Evolutionary conservation across 2,888 invertebrate genomes (phyloP).

Genomic region (Agonopterix heracliana): DNA sequence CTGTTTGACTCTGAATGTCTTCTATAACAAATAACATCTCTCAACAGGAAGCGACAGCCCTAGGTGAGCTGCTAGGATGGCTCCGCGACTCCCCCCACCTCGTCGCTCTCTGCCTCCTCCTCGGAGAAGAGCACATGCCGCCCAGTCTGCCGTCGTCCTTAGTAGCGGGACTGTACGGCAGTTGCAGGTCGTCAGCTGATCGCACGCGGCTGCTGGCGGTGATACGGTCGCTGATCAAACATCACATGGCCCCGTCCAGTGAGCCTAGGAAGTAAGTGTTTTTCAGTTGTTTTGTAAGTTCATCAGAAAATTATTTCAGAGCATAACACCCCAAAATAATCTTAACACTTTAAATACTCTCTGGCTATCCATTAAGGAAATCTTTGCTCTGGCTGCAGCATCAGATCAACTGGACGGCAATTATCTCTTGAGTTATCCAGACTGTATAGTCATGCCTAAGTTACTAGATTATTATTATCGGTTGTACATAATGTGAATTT

Average conservation of each 20-base stretch:
- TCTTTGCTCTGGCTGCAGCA: no score
- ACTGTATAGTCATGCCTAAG: no score
- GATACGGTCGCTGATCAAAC: slow-evolving; percentile 56
- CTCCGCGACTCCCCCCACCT: slow-evolving; percentile 64
- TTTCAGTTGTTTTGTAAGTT: not conserved
- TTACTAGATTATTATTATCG: no score
- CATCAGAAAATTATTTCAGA: not conserved
- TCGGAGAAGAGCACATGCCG: slow-evolving; percentile 64
- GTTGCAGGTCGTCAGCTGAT: slow-evolving; percentile 50
- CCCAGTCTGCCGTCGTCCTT: slow-evolving; percentile 48
- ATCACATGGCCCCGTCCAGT: slow-evolving; percentile 54
- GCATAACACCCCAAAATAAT: no score
- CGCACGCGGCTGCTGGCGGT: slow-evolving; percentile 53
- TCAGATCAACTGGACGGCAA: no score
- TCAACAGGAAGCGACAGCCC: slow-evolving; percentile 54
- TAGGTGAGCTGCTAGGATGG: slow-evolving; percentile 67
- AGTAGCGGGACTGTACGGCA: slow-evolving; percentile 62
- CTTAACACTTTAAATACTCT: no score
- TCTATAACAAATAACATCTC: no score
- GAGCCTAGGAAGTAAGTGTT: slow-evolving; percentile 64
- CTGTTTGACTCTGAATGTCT: no score
- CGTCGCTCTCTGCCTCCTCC: slow-evolving; percentile 59
- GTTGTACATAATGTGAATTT: no score
- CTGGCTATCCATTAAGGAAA: no score
- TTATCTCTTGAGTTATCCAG: no score